These are phyloP conservation scores for Petrocephalus sullivani DNA, from an alignment of 2,797 vertebrate genomes.

Conservation along the genomic window DNA sequence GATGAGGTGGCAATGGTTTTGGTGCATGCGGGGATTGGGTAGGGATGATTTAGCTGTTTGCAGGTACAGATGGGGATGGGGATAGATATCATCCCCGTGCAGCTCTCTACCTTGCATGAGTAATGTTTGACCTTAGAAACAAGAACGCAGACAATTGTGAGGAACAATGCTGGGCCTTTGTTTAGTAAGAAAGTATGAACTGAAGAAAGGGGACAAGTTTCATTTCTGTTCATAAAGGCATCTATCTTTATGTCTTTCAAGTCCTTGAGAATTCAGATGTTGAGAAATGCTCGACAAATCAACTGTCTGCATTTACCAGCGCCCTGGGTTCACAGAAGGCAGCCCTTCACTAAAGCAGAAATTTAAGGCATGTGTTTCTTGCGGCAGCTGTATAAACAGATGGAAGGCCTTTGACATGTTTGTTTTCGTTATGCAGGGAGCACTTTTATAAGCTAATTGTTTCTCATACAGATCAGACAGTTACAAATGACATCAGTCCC, in stretches of 20 bases:
- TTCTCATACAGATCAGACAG: not conserved
- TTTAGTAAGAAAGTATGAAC: not conserved
- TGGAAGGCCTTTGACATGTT: not conserved
- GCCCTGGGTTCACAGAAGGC: not conserved
- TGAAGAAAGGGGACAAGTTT: not conserved
- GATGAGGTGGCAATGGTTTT: not conserved
- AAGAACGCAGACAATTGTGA: not conserved
- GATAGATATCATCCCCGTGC: not conserved
- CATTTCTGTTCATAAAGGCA: not conserved
- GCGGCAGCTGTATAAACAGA: not conserved
- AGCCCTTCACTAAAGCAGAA: not conserved
- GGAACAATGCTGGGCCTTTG: not conserved
- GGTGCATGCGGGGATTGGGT: not conserved
- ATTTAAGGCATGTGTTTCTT: not conserved
- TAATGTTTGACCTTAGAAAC: not conserved
- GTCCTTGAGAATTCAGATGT: not conserved
- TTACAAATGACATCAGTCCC: not conserved
- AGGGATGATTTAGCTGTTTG: too few species aligned
- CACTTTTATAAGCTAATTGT: conserved; percentile 2
- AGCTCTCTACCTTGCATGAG: not conserved
- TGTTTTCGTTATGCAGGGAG: conserved; percentile 1
- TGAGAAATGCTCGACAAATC: not conserved
- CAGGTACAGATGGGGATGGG: not conserved
- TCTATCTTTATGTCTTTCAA: not conserved
- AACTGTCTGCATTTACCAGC: not conserved